phyloP scores from a whole-genome alignment of 2,888 invertebrate species.

The Fragum sueziense region DNA sequence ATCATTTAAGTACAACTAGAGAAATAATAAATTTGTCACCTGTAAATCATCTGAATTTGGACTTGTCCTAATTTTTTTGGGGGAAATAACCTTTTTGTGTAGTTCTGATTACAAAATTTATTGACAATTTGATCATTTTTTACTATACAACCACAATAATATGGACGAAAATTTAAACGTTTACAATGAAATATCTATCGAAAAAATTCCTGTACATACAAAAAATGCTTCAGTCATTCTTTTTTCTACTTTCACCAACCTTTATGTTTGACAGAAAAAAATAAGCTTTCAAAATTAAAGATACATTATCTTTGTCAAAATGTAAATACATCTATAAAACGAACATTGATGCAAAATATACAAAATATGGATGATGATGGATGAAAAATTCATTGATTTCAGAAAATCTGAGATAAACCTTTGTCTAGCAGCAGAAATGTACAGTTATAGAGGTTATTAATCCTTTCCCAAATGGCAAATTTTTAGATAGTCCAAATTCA shows the following conservation, averaged over 20 bases:
- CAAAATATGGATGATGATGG: neutral
- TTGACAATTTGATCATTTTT: neutral
- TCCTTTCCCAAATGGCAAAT: too few relatives aligned
- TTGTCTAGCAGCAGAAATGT: too few relatives aligned
- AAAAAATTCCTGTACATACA: neutral
- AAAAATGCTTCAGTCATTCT: neutral
- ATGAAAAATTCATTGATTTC: neutral
- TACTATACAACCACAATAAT: neutral
- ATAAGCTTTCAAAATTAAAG: neutral
- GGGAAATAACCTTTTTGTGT: too few relatives aligned
- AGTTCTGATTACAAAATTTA: too few relatives aligned
- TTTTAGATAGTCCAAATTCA: too few relatives aligned
- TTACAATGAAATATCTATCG: neutral
- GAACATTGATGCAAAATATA: neutral
- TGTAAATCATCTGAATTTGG: too few relatives aligned
- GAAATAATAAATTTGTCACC: too few relatives aligned
- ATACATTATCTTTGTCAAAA: neutral
- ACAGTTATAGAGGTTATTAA: too few relatives aligned
- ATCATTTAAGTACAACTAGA: too few relatives aligned
- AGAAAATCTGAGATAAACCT: too few relatives aligned
- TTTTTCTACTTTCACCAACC: neutral
- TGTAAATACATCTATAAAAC: constrained; percentile 2
- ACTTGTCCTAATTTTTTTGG: too few relatives aligned
- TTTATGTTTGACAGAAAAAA: neutral
- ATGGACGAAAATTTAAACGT: neutral